Evolutionary conservation across 2,797 vertebrate genomes (phyloP).

Genomic region (Catamblyrhynchus diadema): DNA sequence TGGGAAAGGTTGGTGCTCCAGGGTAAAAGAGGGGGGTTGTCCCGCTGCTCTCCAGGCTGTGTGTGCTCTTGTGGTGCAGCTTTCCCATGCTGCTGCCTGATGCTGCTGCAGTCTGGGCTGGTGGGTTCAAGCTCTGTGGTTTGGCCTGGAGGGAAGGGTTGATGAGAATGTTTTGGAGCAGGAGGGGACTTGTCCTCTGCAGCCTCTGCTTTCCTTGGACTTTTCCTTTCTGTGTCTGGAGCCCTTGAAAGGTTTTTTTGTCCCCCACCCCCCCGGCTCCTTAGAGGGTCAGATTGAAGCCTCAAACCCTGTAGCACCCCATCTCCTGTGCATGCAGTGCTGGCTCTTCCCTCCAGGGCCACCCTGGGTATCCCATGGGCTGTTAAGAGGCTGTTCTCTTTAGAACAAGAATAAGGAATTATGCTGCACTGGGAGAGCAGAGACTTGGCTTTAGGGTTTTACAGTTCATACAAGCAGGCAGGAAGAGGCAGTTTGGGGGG

Average conservation of each 20-base stretch:
- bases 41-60: not conserved
- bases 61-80: not conserved
- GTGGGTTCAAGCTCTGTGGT: not conserved
- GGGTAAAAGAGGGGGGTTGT: not conserved
- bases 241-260: not conserved
- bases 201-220: not conserved
- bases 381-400: not conserved
- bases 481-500: not conserved
- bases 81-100: rapidly evolving
- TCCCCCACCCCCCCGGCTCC: rapidly evolving
- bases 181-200: not conserved
- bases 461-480: not conserved
- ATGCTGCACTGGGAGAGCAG: not conserved
- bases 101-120: rapidly evolving
- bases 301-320: not conserved
- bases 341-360: not conserved
- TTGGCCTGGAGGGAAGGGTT: not conserved
- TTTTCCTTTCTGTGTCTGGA: not conserved
- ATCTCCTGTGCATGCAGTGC: not conserved
- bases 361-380: not conserved
- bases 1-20: not conserved
- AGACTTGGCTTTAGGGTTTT: not conserved
- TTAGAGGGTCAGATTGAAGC: not conserved
- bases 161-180: not conserved
- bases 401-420: not conserved